Evolutionary conservation across 2,888 invertebrate species (phyloP), one percentile per base, ranked within the genome.

Genomic region (Drosophila buzzatii): DNA sequence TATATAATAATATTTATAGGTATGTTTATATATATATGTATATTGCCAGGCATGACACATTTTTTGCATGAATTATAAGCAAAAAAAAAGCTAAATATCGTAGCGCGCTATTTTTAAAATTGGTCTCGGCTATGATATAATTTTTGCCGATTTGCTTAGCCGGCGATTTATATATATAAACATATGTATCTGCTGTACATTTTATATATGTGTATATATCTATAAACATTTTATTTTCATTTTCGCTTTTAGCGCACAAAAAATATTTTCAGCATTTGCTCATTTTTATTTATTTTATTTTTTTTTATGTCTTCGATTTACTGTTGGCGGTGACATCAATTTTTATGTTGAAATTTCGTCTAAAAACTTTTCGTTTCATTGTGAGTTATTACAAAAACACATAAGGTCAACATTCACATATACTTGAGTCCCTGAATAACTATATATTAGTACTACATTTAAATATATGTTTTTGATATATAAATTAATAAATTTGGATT

Each of bases 41-140:
- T 67, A 55, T 82, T 69, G 68, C 79, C 81, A 73, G 84, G 78
- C 83, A 83, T 84, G 83, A 83, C 83, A 83, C 83, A 83, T 82
- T 81, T 86, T 80, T 69, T 78, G 74, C 69, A 69, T 79, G 73
- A 73, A 66, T 76, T 75, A 71, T 81, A 77, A 27, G 47, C 65
- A 27, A 70, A 70, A 27, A 55, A 16, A 57, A 58, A 49, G 72
- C 35, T 60, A 52, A 71, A 65, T 76, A 76, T 62, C 70, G 75
- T 66, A 66, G 79, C 56, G 66, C 61, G 76, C 85, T 90, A 85
- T 90, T 86, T 90, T 76, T 90, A 89, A 90, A 86, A 82, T 64
- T 70, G 42, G 68, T 84, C 68, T 83, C 70, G 71, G 66, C 90
- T 77, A 76, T 86, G 86, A 86, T 86, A 90, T 90, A 86, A 86